These are phyloP conservation scores for human (Homo sapiens) DNA, from an alignment of 2,113 vertebrate species.

Conservation along the genomic window GRCh38 chr19:41697001-41697500, in stretches of 20 bases:
- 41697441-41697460: too few relatives aligned
- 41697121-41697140: neutral
- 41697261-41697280: neutral
- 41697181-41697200: neutral
- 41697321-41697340: too few relatives aligned
- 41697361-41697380: too few relatives aligned
- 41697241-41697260: neutral
- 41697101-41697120: neutral
- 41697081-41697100: neutral
- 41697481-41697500: too few relatives aligned
- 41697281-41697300: too few relatives aligned
- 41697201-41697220: too few relatives aligned
- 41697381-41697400: too few relatives aligned
- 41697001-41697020: neutral
- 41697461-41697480: too few relatives aligned
- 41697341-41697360: too few relatives aligned
- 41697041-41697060: neutral
- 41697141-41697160: neutral
- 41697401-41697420: too few relatives aligned
- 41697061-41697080: neutral
- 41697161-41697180: neutral
- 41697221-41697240: neutral
- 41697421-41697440: too few relatives aligned
- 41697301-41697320: too few relatives aligned
- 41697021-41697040: neutral